Conservation (phyloP, 2,888 invertebrate genomes). For the Pollenia amentaria region DNA sequence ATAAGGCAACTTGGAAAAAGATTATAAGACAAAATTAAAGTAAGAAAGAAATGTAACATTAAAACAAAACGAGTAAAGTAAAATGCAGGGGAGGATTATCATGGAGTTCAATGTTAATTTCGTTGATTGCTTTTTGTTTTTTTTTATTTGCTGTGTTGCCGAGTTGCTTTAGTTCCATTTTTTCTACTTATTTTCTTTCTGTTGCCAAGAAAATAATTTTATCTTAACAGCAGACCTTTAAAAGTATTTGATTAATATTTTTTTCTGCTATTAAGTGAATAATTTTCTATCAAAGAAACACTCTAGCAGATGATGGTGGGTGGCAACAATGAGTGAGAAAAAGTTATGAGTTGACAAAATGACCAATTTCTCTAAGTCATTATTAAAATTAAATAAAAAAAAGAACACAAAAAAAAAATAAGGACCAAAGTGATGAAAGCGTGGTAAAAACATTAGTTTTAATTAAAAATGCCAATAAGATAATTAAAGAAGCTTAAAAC, state of each 20-base stretch:
- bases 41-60: conserved; percentile 5
- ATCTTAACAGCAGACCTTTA: not conserved
- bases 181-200: not conserved
- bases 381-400: conserved; percentile 46
- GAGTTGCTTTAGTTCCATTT: no score
- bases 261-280: not conserved
- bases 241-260: not conserved
- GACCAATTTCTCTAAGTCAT: conserved; percentile 24
- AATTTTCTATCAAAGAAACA: not conserved
- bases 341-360: conserved; percentile 28
- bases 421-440: not conserved
- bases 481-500: conserved; percentile 1
- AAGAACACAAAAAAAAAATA: conserved; percentile 7
- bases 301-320: not conserved
- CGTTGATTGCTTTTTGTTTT: conserved; percentile 71
- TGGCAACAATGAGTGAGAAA: not conserved
- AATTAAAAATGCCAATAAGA: conserved; percentile 57
- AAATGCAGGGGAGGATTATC: not conserved
- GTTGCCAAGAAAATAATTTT: conserved; percentile 13
- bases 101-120: conserved; percentile 71
- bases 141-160: not conserved
- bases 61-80: conserved; percentile 7
- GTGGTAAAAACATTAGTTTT: conserved; percentile 35
- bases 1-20: not conserved
- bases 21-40: no score